Evolutionary conservation across 1,140 invertebrate genomes (phyloP).

Genomic region (Papilio helenus): DNA sequence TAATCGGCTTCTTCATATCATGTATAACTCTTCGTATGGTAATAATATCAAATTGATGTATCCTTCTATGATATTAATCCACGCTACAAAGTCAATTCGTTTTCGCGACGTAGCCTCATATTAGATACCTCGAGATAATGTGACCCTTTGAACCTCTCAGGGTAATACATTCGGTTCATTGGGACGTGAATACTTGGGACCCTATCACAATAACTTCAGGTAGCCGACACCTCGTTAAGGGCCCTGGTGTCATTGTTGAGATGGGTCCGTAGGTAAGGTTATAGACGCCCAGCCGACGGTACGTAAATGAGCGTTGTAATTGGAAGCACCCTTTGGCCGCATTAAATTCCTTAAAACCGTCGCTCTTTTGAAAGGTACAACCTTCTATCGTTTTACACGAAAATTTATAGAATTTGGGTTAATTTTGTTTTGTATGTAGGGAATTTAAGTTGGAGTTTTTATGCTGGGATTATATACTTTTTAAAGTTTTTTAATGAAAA

Average conservation of each 20-base stretch:
- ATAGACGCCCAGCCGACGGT: slow-evolving; percentile 56
- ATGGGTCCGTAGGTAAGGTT: slow-evolving; percentile 64
- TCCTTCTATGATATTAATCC: slow-evolving; percentile 16
- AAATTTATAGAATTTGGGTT: slow-evolving; percentile 11
- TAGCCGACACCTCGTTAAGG: slow-evolving; percentile 74
- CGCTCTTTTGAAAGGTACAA: slow-evolving; percentile 20
- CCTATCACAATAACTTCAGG: slow-evolving; percentile 73
- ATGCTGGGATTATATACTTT: neutral
- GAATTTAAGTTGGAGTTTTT: neutral
- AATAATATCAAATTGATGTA: neutral
- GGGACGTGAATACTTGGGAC: slow-evolving; percentile 67
- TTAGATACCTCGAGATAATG: slow-evolving; percentile 28
- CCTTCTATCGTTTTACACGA: slow-evolving; percentile 26
- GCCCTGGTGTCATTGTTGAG: slow-evolving; percentile 67
- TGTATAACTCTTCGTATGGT: neutral
- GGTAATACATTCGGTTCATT: slow-evolving; percentile 59
- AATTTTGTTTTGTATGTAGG: slow-evolving; percentile 7
- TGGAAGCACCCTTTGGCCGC: slow-evolving; percentile 32
- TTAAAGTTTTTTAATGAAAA: too few relatives aligned
- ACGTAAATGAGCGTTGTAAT: slow-evolving; percentile 55
- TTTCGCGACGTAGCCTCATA: neutral
- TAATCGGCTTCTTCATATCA: neutral
- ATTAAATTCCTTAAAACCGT: slow-evolving; percentile 36
- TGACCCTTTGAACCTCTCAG: slow-evolving; percentile 48
- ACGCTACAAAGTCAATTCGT: slow-evolving; percentile 27